Evolutionary conservation across 37 sponge, comb jelly and placozoan genomes (phyloP).

Genomic region (Corticium candelabrum): DNA sequence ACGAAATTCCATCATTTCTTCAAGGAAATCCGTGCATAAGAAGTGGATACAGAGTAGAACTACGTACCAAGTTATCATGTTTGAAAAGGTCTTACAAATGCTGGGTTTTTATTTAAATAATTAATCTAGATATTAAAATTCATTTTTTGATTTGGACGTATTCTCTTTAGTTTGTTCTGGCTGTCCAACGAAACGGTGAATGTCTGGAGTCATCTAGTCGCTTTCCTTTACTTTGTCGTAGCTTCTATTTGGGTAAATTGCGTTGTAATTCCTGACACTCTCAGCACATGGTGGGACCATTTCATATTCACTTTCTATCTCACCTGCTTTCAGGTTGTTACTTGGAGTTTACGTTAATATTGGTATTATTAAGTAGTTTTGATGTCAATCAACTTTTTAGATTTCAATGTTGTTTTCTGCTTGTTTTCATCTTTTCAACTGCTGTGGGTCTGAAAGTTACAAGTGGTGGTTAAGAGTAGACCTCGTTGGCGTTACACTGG

Average conservation of each 20-base stretch:
- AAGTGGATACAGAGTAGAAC: conserved; percentile 64
- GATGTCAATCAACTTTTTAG: too few species aligned
- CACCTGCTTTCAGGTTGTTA: background rate
- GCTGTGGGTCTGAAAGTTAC: background rate
- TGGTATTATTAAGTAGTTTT: background rate
- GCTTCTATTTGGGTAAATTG: background rate
- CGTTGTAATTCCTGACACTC: background rate
- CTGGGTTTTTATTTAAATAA: too few species aligned
- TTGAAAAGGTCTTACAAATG: background rate
- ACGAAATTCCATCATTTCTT: conserved; percentile 50
- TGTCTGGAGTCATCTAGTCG: background rate
- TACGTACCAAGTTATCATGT: conserved; percentile 32
- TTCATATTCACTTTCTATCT: background rate
- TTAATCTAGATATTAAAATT: background rate
- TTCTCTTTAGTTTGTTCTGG: background rate
- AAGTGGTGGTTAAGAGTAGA: conserved; percentile 62
- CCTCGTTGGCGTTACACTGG: conserved; percentile 60
- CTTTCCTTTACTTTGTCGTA: background rate
- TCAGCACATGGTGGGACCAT: background rate
- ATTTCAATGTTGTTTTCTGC: background rate
- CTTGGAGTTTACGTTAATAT: background rate
- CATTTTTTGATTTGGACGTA: background rate
- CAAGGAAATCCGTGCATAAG: conserved; percentile 71
- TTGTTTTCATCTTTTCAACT: background rate
- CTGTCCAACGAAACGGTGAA: background rate